These are phyloP conservation scores for Caerostris darwini DNA, from an alignment of 1,140 invertebrate species.

Conservation along the genomic window DNA sequence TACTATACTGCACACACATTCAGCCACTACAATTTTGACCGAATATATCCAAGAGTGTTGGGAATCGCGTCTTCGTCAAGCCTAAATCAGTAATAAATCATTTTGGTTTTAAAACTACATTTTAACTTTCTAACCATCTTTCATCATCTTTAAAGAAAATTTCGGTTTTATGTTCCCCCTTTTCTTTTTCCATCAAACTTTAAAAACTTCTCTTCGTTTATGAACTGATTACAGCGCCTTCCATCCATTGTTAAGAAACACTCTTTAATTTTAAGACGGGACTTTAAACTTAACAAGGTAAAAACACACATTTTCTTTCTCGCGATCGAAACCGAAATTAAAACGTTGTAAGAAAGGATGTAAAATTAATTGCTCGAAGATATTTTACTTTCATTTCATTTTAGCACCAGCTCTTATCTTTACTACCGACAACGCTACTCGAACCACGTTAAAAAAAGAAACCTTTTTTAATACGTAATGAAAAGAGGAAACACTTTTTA, in stretches of 20 bases:
- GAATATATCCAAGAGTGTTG: no score
- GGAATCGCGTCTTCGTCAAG: no score
- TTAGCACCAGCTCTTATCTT: not conserved
- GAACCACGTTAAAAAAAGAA: not conserved
- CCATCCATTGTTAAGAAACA: no score
- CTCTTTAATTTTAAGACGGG: not conserved
- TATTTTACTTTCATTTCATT: conserved; percentile 7
- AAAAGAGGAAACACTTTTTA: conserved; percentile 26
- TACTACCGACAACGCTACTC: not conserved
- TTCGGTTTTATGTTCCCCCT: not conserved
- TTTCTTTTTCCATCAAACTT: not conserved
- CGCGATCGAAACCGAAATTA: not conserved
- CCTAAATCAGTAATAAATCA: no score
- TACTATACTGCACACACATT: no score
- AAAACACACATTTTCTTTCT: not conserved
- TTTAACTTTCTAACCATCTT: no score
- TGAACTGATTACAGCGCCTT: not conserved
- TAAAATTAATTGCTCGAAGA: conserved; percentile 10
- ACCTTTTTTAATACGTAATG: not conserved
- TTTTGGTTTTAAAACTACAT: no score
- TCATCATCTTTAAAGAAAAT: no score
- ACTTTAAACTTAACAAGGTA: not conserved
- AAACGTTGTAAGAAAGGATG: not conserved
- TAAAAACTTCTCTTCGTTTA: not conserved
- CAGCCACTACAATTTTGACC: no score